Percentiles rank a stretch among this genome's conserved stretches.
phyloP scores from a whole-genome alignment of 2,113 vertebrate species.

The Sporophila hypoxantha region DNA sequence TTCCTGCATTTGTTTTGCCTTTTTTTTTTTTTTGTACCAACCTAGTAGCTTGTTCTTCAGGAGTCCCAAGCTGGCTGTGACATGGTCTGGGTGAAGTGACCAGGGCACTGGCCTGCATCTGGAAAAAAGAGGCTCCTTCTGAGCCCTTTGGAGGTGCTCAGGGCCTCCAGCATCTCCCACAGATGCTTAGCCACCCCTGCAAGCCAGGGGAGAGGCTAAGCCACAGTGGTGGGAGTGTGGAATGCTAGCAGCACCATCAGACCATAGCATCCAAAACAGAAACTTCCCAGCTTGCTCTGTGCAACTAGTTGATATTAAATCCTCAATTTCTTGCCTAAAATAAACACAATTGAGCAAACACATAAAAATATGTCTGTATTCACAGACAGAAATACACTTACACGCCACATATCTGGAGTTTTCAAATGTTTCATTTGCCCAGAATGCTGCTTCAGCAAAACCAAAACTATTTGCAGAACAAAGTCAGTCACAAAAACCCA shows the following conservation, averaged over 20 bases:
- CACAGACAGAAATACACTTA: slow-evolving; percentile 12
- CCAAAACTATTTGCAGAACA: slow-evolving; percentile 51
- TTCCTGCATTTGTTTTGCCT: background rate
- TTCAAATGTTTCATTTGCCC: slow-evolving; percentile 10
- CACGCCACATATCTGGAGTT: slow-evolving; percentile 14
- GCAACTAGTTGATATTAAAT: slow-evolving; percentile 7
- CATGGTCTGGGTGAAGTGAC: background rate
- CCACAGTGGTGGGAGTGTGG: background rate
- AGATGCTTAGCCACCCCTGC: fast-evolving
- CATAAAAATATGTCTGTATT: slow-evolving; percentile 11
- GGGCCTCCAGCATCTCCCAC: background rate
- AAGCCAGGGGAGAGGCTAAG: background rate
- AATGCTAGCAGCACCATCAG: background rate
- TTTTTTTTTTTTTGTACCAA: background rate
- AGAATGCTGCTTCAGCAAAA: slow-evolving; percentile 49
- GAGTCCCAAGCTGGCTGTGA: fast-evolving
- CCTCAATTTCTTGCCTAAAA: slow-evolving; percentile 15
- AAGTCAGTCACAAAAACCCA: background rate
- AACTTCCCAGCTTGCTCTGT: slow-evolving; percentile 16
- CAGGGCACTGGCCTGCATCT: background rate
- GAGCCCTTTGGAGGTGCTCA: background rate
- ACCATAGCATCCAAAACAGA: background rate
- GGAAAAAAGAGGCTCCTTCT: background rate
- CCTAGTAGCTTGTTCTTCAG: background rate
- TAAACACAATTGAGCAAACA: slow-evolving; percentile 25